A percentile compares a stretch with the other conserved stretches of the same genome.
Evolutionary conservation across 2,888 invertebrate genomes (phyloP).

Genomic region (Nemotelus pantherinus): DNA sequence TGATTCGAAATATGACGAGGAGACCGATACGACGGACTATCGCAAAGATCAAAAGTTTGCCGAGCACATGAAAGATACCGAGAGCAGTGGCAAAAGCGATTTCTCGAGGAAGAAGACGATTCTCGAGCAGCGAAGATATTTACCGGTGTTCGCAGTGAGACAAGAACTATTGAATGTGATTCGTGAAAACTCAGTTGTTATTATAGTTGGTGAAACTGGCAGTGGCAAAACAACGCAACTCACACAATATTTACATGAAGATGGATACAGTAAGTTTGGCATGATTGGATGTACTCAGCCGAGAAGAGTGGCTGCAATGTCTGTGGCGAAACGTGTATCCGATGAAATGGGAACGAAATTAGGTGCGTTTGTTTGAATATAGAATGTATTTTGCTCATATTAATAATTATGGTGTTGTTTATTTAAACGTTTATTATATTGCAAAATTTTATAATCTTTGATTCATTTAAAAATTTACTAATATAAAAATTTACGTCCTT

Average conservation of each 20-base stretch:
- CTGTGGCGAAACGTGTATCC: slow-evolving; percentile 97
- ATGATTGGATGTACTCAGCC: slow-evolving; percentile 99
- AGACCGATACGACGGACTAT: slow-evolving; percentile 82
- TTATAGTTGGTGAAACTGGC: slow-evolving; percentile 81
- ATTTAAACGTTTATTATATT: no score
- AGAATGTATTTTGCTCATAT: background rate
- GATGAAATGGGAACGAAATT: slow-evolving; percentile 95
- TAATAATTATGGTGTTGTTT: no score
- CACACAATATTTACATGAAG: slow-evolving; percentile 97
- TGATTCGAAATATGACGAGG: slow-evolving; percentile 72
- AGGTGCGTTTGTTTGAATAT: slow-evolving; percentile 65
- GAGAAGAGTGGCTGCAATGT: slow-evolving; percentile 97
- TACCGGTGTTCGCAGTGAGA: slow-evolving; percentile 95
- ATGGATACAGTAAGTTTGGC: slow-evolving; percentile 91
- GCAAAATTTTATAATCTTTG: no score
- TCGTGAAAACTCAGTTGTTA: slow-evolving; percentile 91
- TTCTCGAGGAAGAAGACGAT: slow-evolving; percentile 89
- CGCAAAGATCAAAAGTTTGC: slow-evolving; percentile 97
- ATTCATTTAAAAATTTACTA: no score
- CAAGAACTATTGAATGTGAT: slow-evolving; percentile 92
- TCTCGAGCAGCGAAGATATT: slow-evolving; percentile 85
- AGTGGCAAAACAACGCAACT: slow-evolving; percentile 92
- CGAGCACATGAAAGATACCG: slow-evolving; percentile 85
- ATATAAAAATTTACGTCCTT: background rate
- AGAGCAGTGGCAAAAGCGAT: slow-evolving; percentile 74